Conservation (phyloP, 2,888 invertebrate species). For the Heliconius aoede region DNA sequence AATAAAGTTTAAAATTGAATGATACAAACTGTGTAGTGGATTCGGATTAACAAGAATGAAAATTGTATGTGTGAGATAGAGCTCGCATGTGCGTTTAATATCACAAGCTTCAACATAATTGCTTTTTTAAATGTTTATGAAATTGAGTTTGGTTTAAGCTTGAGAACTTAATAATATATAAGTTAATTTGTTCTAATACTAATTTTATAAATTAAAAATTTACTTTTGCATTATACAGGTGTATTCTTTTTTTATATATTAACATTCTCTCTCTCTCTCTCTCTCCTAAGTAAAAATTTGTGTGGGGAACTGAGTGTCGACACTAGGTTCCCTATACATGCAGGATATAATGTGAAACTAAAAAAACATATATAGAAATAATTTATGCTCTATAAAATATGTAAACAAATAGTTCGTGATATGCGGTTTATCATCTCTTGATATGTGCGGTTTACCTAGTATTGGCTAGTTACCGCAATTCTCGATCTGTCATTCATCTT, state of each 20-base stretch:
- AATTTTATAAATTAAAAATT: no score
- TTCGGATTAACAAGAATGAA: conserved; percentile 21
- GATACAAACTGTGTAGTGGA: background rate
- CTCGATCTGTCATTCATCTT: conserved; percentile 3
- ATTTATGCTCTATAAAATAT: background rate
- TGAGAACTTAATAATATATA: background rate
- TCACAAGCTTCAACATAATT: conserved; percentile 28
- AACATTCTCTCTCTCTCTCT: no score
- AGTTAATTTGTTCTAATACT: no score
- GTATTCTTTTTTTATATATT: no score
- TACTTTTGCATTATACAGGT: no score
- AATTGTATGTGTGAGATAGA: conserved; percentile 36
- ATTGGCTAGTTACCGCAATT: conserved; percentile 10
- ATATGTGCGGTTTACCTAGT: no score
- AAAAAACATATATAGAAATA: background rate
- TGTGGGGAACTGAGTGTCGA: no score
- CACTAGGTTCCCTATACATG: background rate
- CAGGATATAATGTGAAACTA: background rate
- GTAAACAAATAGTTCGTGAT: background rate
- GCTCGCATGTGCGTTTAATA: conserved; percentile 30
- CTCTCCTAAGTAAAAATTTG: no score
- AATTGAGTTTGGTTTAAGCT: background rate
- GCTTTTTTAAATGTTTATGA: conserved; percentile 9
- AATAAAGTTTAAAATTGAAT: background rate
- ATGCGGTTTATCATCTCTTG: conserved; percentile 19